phyloP scores from a whole-genome alignment of 1,140 invertebrate species.

The Diploscapter pachys region DNA sequence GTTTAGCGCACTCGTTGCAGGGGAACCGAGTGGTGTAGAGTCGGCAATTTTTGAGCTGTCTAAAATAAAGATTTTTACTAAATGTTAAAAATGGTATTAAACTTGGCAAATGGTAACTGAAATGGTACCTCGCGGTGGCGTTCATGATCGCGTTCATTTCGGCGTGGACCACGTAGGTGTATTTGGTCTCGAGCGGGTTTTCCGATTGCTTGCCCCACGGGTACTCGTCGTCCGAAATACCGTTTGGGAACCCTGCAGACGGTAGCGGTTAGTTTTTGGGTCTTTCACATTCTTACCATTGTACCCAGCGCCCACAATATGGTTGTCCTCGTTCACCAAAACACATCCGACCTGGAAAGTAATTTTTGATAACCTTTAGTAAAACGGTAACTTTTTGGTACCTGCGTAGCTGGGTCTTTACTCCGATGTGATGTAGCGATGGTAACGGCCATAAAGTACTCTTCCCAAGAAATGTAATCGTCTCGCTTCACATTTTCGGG shows the following conservation, averaged over 20 bases:
- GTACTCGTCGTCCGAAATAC: constrained; percentile 81
- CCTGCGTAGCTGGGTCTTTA: constrained; percentile 78
- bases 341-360: constrained; percentile 74
- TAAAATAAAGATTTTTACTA: no score
- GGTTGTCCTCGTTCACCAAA: constrained; percentile 80
- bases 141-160: constrained; percentile 95
- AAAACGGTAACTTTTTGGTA: background rate
- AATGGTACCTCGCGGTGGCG: constrained; percentile 71
- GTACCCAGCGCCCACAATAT: constrained; percentile 87
- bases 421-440: constrained; percentile 80
- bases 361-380: background rate
- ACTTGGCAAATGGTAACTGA: no score
- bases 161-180: constrained; percentile 81
- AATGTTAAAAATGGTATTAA: no score
- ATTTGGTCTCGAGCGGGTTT: constrained; percentile 43
- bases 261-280: constrained; percentile 59
- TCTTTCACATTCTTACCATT: constrained; percentile 74
- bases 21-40: constrained; percentile 86
- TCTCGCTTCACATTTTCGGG: constrained; percentile 54
- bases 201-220: constrained; percentile 74
- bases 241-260: constrained; percentile 82
- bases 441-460: constrained; percentile 86
- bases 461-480: constrained; percentile 72
- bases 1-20: constrained; percentile 92
- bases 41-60: constrained; percentile 25